phyloP scores from a whole-genome alignment of 37 sponge, comb jelly and placozoan species.

The Petrosia ficiformis region DNA sequence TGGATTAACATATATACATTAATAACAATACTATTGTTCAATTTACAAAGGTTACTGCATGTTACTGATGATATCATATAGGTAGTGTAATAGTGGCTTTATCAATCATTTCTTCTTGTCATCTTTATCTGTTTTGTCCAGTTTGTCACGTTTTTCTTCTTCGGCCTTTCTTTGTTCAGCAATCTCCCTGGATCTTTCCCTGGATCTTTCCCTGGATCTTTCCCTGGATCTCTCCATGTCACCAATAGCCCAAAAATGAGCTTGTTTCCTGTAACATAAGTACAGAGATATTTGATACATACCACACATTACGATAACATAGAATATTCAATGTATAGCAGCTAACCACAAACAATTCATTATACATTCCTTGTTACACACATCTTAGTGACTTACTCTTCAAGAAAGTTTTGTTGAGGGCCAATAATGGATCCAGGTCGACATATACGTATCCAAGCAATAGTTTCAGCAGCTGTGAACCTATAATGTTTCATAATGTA shows the following conservation, averaged over 20 bases:
- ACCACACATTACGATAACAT: no score
- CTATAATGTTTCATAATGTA: constrained; percentile 98
- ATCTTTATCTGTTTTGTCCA: constrained; percentile 24
- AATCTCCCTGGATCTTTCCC: no score
- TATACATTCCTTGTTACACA: not conserved
- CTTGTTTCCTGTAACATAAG: constrained; percentile 40
- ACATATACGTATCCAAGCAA: constrained; percentile 93
- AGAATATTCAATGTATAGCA: no score
- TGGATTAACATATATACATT: no score
- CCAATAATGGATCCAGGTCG: constrained; percentile 97
- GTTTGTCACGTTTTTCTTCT: constrained; percentile 31
- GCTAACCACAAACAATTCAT: no score
- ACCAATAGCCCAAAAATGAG: constrained; percentile 36
- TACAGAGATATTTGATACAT: no score
- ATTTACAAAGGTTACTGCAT: no score
- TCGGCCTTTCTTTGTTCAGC: not conserved
- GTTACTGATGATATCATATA: no score
- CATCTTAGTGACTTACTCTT: constrained; percentile 61
- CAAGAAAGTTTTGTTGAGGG: constrained; percentile 90
- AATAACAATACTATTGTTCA: no score
- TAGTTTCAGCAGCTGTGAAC: constrained; percentile 90
- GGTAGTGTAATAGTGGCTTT: no score
- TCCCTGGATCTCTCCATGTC: constrained; percentile 26
- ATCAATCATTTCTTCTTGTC: not conserved
- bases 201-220: no score